These are phyloP conservation scores for Dasyornis broadbenti DNA, from an alignment of 2,113 vertebrate genomes.

Conservation along the genomic window DNA sequence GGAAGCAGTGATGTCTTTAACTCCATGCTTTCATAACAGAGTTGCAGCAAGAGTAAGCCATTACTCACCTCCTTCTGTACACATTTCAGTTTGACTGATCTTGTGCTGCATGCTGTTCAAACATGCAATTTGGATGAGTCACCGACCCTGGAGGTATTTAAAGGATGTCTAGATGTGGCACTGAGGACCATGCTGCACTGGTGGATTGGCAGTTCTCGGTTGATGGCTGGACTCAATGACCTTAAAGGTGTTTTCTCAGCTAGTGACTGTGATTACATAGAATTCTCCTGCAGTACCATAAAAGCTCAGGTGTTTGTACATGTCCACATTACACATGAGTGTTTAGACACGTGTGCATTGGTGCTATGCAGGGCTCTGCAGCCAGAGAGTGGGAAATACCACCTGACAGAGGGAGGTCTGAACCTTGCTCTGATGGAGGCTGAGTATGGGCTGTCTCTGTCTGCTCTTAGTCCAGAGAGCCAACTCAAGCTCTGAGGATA, in stretches of 20 bases:
- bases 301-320: neutral
- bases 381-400: neutral
- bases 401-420: neutral
- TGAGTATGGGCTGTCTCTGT: accelerated
- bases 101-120: neutral
- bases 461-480: neutral
- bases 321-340: accelerated
- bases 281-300: neutral
- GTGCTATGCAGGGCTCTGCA: neutral
- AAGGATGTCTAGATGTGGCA: neutral
- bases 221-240: neutral
- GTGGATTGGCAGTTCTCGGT: neutral
- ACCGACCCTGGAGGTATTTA: neutral
- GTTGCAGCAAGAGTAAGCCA: neutral
- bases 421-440: neutral
- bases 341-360: neutral
- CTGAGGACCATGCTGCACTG: neutral
- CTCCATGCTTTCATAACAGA: neutral
- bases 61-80: neutral
- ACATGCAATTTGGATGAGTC: neutral
- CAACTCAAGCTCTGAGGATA: neutral
- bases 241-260: neutral
- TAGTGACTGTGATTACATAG: neutral
- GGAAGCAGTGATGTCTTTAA: neutral
- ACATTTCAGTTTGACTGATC: neutral